Evolutionary conservation across 1,140 invertebrate genomes (phyloP), one percentile per base, ranked within the genome.

Genomic region (Ctenoplectra terminalis): DNA sequence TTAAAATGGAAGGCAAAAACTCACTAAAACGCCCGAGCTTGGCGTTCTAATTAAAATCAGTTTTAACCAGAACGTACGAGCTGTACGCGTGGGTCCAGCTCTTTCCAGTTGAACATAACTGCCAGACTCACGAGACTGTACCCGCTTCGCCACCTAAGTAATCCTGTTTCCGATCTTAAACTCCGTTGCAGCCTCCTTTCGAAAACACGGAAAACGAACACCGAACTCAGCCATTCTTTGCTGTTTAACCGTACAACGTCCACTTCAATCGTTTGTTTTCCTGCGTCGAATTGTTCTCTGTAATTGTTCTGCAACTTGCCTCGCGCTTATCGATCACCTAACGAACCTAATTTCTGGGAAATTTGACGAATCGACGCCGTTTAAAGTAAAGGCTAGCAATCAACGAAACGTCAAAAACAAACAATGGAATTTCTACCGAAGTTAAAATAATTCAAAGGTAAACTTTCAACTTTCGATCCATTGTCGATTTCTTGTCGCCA

Each of bases 41-140:
- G 72, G 60, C 61, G 58, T 75, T 74, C 72, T 81, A 81, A 81
- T 81, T 74, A 66, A 81, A 81, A 81, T 81, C 79, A 50, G 72
- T 60, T 81, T 73, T 75, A 81, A 74, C 48, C 60, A 13, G 61
- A 64, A 66, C 78, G 61, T 50, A 50, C 71, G 43, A 26, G 37
- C 52, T 11, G 9, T 43, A 20, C 40, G n/a, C 46, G 34, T 0
- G 13, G 7, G 5, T 26, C 1, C 70, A 20, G n/a, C n/a, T 43
- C 40, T 60, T 1, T 40, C 23, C 58, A 8, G 40, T 15, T 20
- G 26, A 43, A 29, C 31, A n/a, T 34, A 34, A 43, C 52, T 13
- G 75, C 37, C 52, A 26, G 23, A 20, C 64, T 17, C 48, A 20
- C 40, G 29, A 20, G 48, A 37, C n/a, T 20, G 56, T 26, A 7